Percentiles rank a stretch among this genome's conserved stretches.
Evolutionary conservation across 2,113 vertebrate genomes (phyloP).

Genomic region (Misgurnus anguillicaudatus): DNA sequence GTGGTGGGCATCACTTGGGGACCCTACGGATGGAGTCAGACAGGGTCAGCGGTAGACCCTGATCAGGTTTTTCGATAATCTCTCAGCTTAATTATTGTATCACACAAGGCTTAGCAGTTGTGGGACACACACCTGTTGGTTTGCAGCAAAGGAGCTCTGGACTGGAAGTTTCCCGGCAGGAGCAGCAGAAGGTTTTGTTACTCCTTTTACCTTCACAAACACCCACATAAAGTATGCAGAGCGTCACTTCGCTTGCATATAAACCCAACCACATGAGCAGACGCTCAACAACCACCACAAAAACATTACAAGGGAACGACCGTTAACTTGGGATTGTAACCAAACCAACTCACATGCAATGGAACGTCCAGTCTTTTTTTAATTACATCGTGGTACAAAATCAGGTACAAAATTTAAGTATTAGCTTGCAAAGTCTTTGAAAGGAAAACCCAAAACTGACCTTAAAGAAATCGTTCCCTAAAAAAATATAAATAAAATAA

Average conservation of each 20-base stretch:
- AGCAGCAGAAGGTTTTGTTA: conserved; percentile 47
- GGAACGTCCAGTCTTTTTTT: background rate
- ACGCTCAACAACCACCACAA: conserved; percentile 39
- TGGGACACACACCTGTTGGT: conserved; percentile 66
- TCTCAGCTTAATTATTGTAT: background rate
- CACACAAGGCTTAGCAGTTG: background rate
- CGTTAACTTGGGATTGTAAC: background rate
- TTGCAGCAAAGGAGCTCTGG: conserved; percentile 45
- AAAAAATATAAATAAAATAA: no score
- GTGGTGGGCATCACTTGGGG: conserved; percentile 71
- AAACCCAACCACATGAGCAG: conserved; percentile 2
- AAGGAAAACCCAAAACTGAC: no score
- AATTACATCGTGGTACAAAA: background rate
- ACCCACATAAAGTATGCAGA: conserved; percentile 19
- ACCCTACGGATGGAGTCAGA: conserved; percentile 76
- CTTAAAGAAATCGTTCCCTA: no score
- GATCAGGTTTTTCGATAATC: no score
- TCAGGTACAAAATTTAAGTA: background rate
- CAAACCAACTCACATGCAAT: background rate
- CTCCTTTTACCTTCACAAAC: conserved; percentile 66
- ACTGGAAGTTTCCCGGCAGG: conserved; percentile 57
- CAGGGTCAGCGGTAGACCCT: conserved; percentile 52
- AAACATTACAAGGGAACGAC: no score
- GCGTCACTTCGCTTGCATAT: conserved; percentile 27
- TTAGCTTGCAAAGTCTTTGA: no score